Conservation (phyloP, 2,113 vertebrate genomes). For the Passer domesticus region DNA sequence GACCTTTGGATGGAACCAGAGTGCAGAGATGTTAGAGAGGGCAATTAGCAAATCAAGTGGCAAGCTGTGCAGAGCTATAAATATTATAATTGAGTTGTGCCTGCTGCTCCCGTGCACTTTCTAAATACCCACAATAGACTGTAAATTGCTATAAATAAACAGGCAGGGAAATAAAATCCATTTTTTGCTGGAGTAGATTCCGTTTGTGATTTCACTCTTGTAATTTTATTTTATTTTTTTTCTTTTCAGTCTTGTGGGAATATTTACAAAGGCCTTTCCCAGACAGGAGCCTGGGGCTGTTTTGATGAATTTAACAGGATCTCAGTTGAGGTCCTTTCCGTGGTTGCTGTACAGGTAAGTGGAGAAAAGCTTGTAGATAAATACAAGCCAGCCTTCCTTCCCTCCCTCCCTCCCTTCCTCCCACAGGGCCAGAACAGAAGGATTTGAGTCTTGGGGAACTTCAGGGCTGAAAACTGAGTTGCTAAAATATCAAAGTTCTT, state of each 20-base stretch:
- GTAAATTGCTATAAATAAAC: constrained; percentile 33
- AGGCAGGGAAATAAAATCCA: constrained; percentile 13
- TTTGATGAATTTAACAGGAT: constrained; percentile 99
- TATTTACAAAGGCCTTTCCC: constrained; percentile 97
- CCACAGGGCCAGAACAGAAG: neutral
- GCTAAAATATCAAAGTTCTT: neutral
- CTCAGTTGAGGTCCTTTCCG: constrained; percentile 94
- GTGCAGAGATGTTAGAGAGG: neutral
- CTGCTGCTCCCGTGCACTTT: constrained; percentile 1
- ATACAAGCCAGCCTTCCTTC: neutral
- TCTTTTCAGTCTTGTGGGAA: constrained; percentile 89
- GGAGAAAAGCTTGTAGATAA: neutral
- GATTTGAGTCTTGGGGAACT: neutral
- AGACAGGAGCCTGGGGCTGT: constrained; percentile 98
- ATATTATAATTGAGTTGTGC: constrained; percentile 32
- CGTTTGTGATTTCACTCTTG: constrained; percentile 19
- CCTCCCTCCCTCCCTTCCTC: neutral
- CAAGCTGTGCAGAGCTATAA: constrained; percentile 5
- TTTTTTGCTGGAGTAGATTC: neutral
- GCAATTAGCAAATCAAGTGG: constrained; percentile 44
- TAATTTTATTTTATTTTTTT: neutral
- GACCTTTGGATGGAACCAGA: constrained; percentile 48
- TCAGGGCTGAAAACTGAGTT: neutral
- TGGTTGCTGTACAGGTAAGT: constrained; percentile 94
- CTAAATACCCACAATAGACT: constrained; percentile 15